Conservation (phyloP, 2,113 vertebrate genomes). For the Bubo scandiacus region DNA sequence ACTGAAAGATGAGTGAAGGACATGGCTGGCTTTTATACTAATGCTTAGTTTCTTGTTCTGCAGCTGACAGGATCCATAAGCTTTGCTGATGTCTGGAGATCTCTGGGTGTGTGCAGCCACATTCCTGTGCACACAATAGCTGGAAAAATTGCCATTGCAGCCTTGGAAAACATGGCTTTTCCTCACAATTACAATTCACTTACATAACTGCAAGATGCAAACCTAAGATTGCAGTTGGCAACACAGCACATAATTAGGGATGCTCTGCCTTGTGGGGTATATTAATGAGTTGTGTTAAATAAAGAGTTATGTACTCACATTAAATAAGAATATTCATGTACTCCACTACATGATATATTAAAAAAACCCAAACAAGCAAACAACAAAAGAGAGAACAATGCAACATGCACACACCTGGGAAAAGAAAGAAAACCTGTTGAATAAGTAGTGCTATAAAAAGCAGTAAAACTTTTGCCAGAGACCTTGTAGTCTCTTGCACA, state of each 20-base stretch:
- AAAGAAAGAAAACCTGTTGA: background rate
- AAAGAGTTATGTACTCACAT: background rate
- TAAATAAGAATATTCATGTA: background rate
- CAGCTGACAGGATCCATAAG: background rate
- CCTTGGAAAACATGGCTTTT: background rate
- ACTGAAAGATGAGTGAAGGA: background rate
- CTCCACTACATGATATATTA: background rate
- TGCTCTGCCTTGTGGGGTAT: background rate
- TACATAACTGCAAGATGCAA: background rate
- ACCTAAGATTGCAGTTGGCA: background rate
- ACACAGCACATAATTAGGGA: background rate
- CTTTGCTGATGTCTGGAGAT: background rate
- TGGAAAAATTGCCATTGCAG: background rate
- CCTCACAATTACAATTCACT: background rate
- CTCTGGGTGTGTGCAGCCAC: background rate
- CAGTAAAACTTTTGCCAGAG: background rate
- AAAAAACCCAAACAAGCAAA: background rate
- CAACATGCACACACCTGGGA: background rate
- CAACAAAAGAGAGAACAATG: background rate
- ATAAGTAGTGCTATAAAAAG: constrained; percentile 6
- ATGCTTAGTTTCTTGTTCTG: background rate
- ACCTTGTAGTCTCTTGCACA: background rate
- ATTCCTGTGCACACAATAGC: background rate
- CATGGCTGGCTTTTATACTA: background rate
- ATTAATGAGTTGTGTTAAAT: background rate